Conservation (phyloP, 2,797 vertebrate genomes). For the Otolemur crassicaudatus region DNA sequence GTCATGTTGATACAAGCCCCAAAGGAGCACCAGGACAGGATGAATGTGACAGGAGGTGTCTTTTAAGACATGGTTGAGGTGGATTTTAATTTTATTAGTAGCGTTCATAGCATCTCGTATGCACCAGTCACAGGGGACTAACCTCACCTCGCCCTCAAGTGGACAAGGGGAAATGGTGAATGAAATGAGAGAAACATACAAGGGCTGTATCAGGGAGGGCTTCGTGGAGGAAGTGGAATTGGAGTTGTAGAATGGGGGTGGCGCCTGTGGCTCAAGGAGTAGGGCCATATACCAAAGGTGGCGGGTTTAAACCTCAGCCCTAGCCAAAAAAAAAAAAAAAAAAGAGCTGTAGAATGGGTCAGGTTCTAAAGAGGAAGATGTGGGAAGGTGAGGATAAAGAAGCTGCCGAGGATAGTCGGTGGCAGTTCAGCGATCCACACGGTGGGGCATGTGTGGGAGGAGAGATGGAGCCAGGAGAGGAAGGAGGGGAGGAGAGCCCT, state of each 20-base stretch:
- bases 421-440: not conserved
- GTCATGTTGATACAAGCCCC: not conserved
- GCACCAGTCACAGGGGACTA: not conserved
- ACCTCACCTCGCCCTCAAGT: rapidly evolving
- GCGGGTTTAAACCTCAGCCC: no score
- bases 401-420: not conserved
- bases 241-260: not conserved
- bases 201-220: not conserved
- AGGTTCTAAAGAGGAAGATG: not conserved
- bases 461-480: not conserved
- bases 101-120: not conserved
- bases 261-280: no score
- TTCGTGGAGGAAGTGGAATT: slow-evolving; percentile 4
- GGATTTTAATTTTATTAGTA: slow-evolving; percentile 3
- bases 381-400: not conserved
- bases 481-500: not conserved
- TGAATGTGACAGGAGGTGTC: not conserved
- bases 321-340: no score
- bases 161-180: not conserved
- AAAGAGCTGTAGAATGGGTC: not conserved
- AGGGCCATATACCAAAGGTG: no score
- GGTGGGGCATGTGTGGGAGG: not conserved
- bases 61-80: not conserved
- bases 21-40: not conserved
- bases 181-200: not conserved